A percentile compares a stretch with the other conserved stretches of the same genome.
These are phyloP conservation scores for Semnornis frantzii DNA, from an alignment of 2,113 vertebrate species.

Conservation along the genomic window DNA sequence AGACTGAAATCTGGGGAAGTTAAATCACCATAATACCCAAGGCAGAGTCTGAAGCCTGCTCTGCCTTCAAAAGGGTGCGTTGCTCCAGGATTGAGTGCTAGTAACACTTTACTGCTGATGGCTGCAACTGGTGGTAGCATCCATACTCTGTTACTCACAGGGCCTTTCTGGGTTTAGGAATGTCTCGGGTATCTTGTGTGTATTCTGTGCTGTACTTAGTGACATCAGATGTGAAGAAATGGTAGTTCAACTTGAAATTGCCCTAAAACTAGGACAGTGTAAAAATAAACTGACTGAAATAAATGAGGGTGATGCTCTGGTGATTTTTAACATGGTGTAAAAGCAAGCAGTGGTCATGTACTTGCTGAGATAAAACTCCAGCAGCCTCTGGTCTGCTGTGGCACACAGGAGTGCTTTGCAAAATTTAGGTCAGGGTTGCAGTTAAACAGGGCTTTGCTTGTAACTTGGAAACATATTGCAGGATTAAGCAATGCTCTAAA, in stretches of 20 bases:
- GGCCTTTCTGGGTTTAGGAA: background rate
- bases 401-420: background rate
- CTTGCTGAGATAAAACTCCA: background rate
- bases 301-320: background rate
- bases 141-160: background rate
- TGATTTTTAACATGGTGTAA: accelerated
- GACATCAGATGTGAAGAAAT: background rate
- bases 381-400: background rate
- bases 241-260: background rate
- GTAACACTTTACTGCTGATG: background rate
- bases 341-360: accelerated
- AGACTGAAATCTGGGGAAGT: background rate
- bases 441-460: background rate
- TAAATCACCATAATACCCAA: background rate
- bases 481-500: background rate
- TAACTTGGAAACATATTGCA: background rate
- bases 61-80: background rate
- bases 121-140: background rate
- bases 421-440: slow-evolving; percentile 43
- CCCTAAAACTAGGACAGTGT: background rate
- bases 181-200: background rate
- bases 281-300: background rate
- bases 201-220: accelerated
- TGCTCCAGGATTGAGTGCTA: background rate
- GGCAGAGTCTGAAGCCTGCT: background rate